Evolutionary conservation across 2,113 vertebrate genomes (phyloP).

Genomic region (Halichoerus grypus): DNA sequence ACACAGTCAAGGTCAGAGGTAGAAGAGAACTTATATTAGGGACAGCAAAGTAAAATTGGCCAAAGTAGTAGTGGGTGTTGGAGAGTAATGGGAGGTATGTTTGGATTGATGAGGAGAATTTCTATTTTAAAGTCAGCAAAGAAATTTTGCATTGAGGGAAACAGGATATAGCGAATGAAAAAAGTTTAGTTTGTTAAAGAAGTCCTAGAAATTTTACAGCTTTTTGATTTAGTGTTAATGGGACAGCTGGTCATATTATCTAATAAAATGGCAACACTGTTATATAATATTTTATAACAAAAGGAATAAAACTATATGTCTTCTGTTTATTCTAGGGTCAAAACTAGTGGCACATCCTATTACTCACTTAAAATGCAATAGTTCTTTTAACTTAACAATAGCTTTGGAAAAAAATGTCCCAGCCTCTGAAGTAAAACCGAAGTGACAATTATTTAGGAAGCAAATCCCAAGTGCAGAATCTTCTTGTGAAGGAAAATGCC

Average conservation of each 20-base stretch:
- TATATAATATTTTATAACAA: neutral
- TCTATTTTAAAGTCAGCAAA: neutral
- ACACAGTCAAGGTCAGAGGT: neutral
- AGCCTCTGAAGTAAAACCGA: slow-evolving; percentile 44
- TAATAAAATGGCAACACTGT: neutral
- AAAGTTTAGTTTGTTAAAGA: slow-evolving; percentile 3
- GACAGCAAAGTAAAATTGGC: neutral
- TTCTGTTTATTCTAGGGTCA: neutral
- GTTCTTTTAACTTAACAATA: neutral
- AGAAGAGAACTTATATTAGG: neutral
- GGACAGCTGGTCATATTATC: neutral
- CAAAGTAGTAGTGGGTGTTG: neutral
- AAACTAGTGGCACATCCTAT: neutral
- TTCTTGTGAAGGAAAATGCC: slow-evolving; percentile 15
- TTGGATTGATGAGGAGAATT: neutral
- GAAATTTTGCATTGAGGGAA: neutral
- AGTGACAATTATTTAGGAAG: slow-evolving; percentile 2
- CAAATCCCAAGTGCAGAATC: neutral
- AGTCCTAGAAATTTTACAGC: neutral
- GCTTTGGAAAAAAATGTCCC: neutral
- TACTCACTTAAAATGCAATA: neutral
- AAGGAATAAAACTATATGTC: neutral
- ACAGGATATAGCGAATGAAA: neutral
- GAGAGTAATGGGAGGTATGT: neutral
- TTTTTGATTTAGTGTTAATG: slow-evolving; percentile 14